These are phyloP conservation scores for Lophotriccus pileatus DNA, from an alignment of 2,797 vertebrate genomes.

Conservation along the genomic window DNA sequence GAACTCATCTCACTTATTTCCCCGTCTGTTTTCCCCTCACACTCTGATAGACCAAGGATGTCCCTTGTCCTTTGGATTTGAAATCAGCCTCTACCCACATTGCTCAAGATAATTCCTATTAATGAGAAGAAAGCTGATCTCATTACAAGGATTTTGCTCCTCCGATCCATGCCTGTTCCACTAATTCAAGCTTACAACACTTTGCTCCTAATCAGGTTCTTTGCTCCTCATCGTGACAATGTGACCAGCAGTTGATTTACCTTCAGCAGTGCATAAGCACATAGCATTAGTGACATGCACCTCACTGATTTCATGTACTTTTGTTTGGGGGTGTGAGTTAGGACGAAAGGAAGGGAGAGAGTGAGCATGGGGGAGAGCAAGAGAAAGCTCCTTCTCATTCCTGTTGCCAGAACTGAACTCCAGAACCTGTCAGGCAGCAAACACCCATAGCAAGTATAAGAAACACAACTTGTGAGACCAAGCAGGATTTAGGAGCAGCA, in stretches of 20 bases:
- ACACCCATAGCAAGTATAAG: not conserved
- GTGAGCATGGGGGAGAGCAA: not conserved
- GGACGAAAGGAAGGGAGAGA: not conserved
- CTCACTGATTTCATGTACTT: not conserved
- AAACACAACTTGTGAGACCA: not conserved
- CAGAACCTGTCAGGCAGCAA: conserved; percentile 35
- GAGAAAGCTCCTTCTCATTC: not conserved
- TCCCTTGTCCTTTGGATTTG: not conserved
- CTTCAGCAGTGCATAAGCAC: not conserved
- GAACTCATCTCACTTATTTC: not conserved
- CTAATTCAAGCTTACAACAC: not conserved
- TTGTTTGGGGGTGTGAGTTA: not conserved
- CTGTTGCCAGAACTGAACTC: not conserved
- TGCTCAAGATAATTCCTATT: not conserved
- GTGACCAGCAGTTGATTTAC: not conserved
- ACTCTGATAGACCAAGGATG: not conserved
- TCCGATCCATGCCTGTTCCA: not conserved
- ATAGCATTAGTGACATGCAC: not conserved
- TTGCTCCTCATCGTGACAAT: not conserved
- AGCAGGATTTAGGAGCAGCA: not conserved
- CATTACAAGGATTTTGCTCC: not conserved
- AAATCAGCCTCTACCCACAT: not conserved
- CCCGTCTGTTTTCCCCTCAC: not conserved
- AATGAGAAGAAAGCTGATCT: not conserved
- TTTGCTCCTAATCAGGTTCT: not conserved